Base-by-base conservation (phyloP, 2,113 vertebrate species). In the Corythaeola cristata region DNA sequence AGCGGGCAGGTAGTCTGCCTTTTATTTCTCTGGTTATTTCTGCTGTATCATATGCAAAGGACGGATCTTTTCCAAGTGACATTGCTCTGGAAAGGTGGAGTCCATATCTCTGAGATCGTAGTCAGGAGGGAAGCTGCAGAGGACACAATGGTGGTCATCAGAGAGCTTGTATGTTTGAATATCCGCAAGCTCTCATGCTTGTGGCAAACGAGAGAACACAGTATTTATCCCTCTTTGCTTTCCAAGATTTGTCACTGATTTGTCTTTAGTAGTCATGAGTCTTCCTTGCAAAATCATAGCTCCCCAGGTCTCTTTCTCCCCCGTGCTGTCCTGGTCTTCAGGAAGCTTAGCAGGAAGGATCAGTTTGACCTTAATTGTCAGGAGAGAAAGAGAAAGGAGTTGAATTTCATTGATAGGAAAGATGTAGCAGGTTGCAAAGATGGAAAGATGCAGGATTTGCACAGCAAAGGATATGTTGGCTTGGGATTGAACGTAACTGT, bases 51-150 rank as follows among this genome's bases (percentile, higher is more conserved):
- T 14, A 22, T 16, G 15, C 19, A 69, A 80, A 68, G 41, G 30
- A 47, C 0, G 0, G 63, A 35, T 67, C 16, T 33, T 75, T 80
- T 63, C 15, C 19, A 27, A 68, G 58, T 64, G 73, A 9, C 7
- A 0, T 17, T 85, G 15, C 49, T 68, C 20, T 85, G 77, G 39
- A 35, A 55, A 47, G 28, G 35, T 69, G 32, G 24, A 37, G 8
- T 37, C 32, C 0, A 0, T 59, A 17, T 37, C 28, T 41, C 45
- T 39, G 50, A 32, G n/a, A 11, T 0, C 10, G 11, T 18, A 59
- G 33, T 8, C 45, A 45, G 73, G 52, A 87, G 69, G 27, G 30
- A 82, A 56, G 24, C 53, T 89, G 55, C 71, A 60, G 73, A 78
- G 22, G 27, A 28, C 52, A 26, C 0, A 0, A 24, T 22, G 26